A percentile compares a stretch with the other conserved stretches of the same genome.
phyloP scores from a whole-genome alignment of 1,140 invertebrate species.

The Drosophila ohnishii region DNA sequence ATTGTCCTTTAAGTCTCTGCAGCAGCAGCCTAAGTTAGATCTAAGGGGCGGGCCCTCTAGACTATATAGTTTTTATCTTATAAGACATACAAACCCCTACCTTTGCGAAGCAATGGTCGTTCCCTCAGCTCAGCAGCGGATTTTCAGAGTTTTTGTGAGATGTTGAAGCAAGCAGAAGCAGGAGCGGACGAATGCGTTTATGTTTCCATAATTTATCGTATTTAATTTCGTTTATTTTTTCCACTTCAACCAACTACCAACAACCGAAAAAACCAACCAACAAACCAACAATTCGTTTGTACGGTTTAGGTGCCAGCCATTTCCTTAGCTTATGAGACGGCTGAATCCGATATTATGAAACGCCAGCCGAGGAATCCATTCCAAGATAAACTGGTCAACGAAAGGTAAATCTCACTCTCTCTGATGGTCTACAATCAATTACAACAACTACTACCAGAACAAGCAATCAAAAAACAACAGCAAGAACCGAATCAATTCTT shows the following conservation, averaged over 20 bases:
- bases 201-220: constrained; percentile 73
- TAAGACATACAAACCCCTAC: constrained; percentile 37
- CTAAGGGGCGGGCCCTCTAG: constrained; percentile 32
- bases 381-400: constrained; percentile 98
- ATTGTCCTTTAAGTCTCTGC: constrained; percentile 23
- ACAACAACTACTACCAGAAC: constrained; percentile 35
- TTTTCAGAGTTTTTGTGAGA: constrained; percentile 22
- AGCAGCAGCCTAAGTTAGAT: constrained; percentile 50
- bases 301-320: constrained; percentile 96
- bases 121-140: constrained; percentile 18
- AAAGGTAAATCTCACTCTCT: constrained; percentile 90
- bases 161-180: constrained; percentile 14
- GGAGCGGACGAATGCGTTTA: constrained; percentile 35
- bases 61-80: constrained; percentile 20
- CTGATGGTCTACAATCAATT: constrained; percentile 53
- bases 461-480: constrained; percentile 36
- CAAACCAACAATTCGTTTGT: constrained; percentile 38
- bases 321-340: constrained; percentile 99
- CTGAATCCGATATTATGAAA: constrained; percentile 99
- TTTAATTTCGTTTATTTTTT: constrained; percentile 75
- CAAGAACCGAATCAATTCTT: constrained; percentile 30
- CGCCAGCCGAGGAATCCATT: constrained; percentile 98
- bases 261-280: constrained; percentile 36
- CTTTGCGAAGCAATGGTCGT: constrained; percentile 10
- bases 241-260: constrained; percentile 50